These are phyloP conservation scores for Cebidichthys violaceus DNA, from an alignment of 2,113 vertebrate genomes.

Conservation along the genomic window DNA sequence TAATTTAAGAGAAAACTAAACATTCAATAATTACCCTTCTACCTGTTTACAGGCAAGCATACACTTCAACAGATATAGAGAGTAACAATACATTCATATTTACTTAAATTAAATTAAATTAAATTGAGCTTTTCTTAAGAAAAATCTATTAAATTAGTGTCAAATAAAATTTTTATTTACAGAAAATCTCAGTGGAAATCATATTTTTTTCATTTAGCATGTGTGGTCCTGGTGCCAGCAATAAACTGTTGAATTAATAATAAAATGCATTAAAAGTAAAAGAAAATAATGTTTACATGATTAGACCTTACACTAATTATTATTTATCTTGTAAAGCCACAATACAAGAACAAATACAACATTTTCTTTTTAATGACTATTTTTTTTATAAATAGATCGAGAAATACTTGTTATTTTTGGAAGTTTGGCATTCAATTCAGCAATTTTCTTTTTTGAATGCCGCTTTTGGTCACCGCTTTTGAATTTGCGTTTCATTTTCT, in stretches of 20 bases:
- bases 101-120: background rate
- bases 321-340: background rate
- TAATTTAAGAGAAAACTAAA: background rate
- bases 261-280: background rate
- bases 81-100: background rate
- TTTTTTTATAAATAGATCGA: too few species aligned
- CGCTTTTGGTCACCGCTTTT: too few species aligned
- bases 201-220: background rate
- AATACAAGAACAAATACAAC: constrained; percentile 8
- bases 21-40: background rate
- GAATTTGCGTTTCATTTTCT: too few species aligned
- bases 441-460: too few species aligned
- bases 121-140: background rate
- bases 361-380: background rate
- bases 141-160: background rate
- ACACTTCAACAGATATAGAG: background rate
- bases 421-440: too few species aligned
- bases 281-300: background rate
- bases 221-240: background rate
- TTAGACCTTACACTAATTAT: background rate
- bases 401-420: too few species aligned
- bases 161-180: too few species aligned
- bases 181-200: too few species aligned
- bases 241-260: background rate
- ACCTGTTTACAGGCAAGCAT: background rate